Percentiles rank a stretch among this genome's conserved stretches.
These are phyloP conservation scores for Amphiura filiformis DNA, from an alignment of 35 echinoderm and acorn worm species.

Conservation along the genomic window DNA sequence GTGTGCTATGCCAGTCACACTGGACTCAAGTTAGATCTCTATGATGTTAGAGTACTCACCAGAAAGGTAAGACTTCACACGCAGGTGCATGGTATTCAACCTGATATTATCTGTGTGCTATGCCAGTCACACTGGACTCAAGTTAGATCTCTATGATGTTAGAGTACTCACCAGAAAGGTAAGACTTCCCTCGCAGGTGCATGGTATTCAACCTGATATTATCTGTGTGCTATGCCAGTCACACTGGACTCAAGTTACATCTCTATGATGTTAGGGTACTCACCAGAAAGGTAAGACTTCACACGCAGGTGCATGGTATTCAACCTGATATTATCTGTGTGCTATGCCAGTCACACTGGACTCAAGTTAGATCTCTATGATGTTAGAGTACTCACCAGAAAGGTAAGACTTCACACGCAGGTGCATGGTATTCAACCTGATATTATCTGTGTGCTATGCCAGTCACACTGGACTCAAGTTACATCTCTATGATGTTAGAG, in stretches of 20 bases:
- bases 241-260: slow-evolving; percentile 28
- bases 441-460: slow-evolving; percentile 52
- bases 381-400: slow-evolving; percentile 38
- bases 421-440: too few relatives aligned
- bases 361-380: slow-evolving; percentile 58
- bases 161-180: slow-evolving; percentile 53
- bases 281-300: slow-evolving; percentile 52
- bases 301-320: slow-evolving; percentile 34
- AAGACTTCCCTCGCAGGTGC: slow-evolving; percentile 48
- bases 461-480: slow-evolving; percentile 40
- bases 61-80: slow-evolving; percentile 63
- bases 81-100: slow-evolving; percentile 9
- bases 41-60: slow-evolving; percentile 49
- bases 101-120: slow-evolving; percentile 54
- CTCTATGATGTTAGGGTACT: slow-evolving; percentile 62
- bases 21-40: slow-evolving; percentile 39
- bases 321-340: slow-evolving; percentile 45
- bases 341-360: slow-evolving; percentile 25
- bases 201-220: slow-evolving; percentile 8
- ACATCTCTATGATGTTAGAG: slow-evolving; percentile 55
- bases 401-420: slow-evolving; percentile 39
- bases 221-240: slow-evolving; percentile 48
- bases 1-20: slow-evolving; percentile 44
- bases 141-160: slow-evolving; percentile 56
- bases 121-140: slow-evolving; percentile 30